Evolutionary conservation across 2,113 vertebrate species (phyloP).

Genomic region (Rynchops niger): DNA sequence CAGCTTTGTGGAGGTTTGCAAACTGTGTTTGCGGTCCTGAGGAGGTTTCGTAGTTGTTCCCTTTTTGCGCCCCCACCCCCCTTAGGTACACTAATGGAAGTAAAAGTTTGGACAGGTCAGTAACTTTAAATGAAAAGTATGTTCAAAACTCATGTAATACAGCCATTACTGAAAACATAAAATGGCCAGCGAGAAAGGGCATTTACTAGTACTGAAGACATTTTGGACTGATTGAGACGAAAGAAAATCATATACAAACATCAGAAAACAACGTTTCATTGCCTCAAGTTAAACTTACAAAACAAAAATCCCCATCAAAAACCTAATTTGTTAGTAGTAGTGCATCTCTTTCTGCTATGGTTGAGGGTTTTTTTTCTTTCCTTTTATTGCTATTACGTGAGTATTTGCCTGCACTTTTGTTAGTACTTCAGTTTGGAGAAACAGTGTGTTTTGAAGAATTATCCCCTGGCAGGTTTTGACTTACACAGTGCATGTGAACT

Average conservation of each 20-base stretch:
- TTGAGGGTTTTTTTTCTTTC: background rate
- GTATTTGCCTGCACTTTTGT: background rate
- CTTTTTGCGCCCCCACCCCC: no score
- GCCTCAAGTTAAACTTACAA: background rate
- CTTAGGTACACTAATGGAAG: background rate
- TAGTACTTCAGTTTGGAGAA: background rate
- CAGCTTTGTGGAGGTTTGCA: background rate
- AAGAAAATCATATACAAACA: background rate
- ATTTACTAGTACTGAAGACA: background rate
- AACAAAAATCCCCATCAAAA: background rate
- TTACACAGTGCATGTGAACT: background rate
- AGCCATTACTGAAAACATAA: background rate
- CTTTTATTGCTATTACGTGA: background rate
- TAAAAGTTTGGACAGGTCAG: background rate
- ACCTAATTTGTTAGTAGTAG: fast-evolving
- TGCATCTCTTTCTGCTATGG: background rate
- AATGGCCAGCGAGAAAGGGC: background rate
- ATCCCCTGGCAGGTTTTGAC: background rate
- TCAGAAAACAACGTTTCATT: background rate
- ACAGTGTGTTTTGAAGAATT: background rate
- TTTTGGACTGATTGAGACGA: background rate
- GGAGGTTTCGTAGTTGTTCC: background rate
- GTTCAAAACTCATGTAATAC: background rate
- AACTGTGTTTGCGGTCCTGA: background rate
- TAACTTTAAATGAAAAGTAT: background rate